A percentile compares a stretch with the other conserved stretches of the same genome.
phyloP scores from a whole-genome alignment of 2,888 invertebrate species.

The Xestoiulus laeticollis region DNA sequence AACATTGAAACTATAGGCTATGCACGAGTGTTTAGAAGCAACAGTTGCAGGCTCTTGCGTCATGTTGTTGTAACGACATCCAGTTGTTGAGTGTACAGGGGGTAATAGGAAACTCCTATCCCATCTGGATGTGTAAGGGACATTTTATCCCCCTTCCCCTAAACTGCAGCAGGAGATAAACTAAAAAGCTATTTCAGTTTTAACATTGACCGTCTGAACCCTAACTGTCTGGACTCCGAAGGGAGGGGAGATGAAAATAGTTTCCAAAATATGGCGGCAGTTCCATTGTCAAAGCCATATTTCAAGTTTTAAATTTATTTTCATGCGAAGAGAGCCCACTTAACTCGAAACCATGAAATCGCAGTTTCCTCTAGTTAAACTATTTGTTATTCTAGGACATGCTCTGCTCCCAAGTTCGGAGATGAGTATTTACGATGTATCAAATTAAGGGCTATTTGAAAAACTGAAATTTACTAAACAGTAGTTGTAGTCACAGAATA shows the following conservation, averaged over 20 bases:
- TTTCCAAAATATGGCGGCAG: conserved; percentile 19
- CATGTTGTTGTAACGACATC: conserved; percentile 30
- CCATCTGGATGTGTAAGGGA: not conserved
- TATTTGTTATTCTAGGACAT: too few species aligned
- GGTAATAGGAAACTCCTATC: not conserved
- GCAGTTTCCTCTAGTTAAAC: too few species aligned
- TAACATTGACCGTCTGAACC: conserved; percentile 40
- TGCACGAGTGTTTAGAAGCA: not conserved
- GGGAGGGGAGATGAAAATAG: conserved; percentile 23
- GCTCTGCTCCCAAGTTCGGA: too few species aligned
- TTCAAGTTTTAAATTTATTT: not conserved
- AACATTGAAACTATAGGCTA: not conserved
- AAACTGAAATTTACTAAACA: too few species aligned
- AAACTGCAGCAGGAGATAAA: not conserved
- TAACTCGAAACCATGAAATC: too few species aligned
- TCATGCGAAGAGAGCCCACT: too few species aligned
- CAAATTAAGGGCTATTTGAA: too few species aligned
- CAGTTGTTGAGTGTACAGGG: conserved; percentile 20
- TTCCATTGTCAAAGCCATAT: not conserved
- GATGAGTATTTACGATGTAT: too few species aligned
- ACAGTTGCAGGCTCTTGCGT: conserved; percentile 11
- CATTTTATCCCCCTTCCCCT: conserved; percentile 20
- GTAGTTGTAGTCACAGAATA: too few species aligned
- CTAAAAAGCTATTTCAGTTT: not conserved
- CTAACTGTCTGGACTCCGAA: not conserved